Evolutionary conservation across 2,113 vertebrate genomes (phyloP), one percentile per base, ranked within the genome.

Genomic region (Oenanthe oenanthe): DNA sequence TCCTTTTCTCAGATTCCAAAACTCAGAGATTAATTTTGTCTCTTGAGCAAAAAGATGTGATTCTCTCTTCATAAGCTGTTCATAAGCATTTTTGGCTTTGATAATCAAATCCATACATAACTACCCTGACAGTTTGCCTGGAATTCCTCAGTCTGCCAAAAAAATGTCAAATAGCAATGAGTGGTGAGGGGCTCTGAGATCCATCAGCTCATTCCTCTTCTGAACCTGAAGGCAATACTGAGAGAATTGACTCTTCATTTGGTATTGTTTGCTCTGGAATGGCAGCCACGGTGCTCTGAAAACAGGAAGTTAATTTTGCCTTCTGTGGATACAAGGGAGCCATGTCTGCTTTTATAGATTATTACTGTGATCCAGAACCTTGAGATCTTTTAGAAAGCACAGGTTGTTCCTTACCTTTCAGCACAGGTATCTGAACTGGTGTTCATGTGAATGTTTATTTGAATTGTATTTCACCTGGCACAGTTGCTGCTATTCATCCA

Each of bases 381-480:
- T 43, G 15, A 83, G 36, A 38, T 67, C 10, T 40, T 90, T 90
- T 76, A 73, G 53, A 80, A 86, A 71, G 76, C 45, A 89, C 82
- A 57, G 65, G 68, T 50, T 80, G 75, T 89, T 95, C 92, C 90
- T 92, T 56, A 72, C 57, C 38, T 85, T 92, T 89, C 50, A 83
- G 29, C 2, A 1, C 8, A 60, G 36, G 60, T 85, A 67, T 77
- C 74, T 62, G 81, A 93, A 58, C 43, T 80, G 17, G 4, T 83
- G 90, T 65, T 85, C 25, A 17, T 58, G 38, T 89, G 50, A 62
- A 20, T 80, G 68, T 74, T 94, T 89, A 63, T 94, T 85, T 85
- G 78, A 85, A 83, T 77, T 93, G 81, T 77, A 60, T 94, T 94
- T 91, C 56, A 54, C 63, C 38, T 95, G 93, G 92, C 90, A 93